phyloP scores from a whole-genome alignment of 2,797 vertebrate species.

The Linurgus olivaceus region DNA sequence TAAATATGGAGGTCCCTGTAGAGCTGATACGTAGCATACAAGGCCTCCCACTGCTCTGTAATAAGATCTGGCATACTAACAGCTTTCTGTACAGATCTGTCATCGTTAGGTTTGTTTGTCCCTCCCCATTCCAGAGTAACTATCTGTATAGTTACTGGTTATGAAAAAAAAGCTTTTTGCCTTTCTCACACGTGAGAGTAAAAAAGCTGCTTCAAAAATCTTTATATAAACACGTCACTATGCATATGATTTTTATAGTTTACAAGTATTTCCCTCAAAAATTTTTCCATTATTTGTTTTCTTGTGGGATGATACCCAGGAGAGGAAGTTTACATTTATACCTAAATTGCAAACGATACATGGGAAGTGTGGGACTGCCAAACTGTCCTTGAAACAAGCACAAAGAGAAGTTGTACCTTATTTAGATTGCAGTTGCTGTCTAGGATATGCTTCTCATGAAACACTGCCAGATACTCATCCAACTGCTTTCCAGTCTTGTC shows the following conservation, averaged over 20 bases:
- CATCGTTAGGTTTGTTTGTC: constrained; percentile 69
- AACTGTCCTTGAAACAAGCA: neutral
- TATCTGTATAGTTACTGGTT: constrained; percentile 44
- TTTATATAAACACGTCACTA: neutral
- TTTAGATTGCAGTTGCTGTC: neutral
- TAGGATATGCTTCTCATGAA: neutral
- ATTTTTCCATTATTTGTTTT: neutral
- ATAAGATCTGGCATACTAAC: constrained; percentile 89
- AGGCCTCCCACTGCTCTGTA: constrained; percentile 86
- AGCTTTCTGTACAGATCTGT: constrained; percentile 82
- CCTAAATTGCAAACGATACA: neutral
- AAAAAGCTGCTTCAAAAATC: neutral
- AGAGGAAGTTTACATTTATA: neutral
- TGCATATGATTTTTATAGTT: neutral
- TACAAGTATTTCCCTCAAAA: neutral
- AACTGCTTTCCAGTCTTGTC: neutral
- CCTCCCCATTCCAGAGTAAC: constrained; percentile 2
- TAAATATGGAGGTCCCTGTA: constrained; percentile 87
- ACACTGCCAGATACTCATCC: constrained; percentile 3
- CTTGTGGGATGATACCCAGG: neutral
- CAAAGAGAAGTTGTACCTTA: neutral
- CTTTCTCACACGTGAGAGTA: neutral
- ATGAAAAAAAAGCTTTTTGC: constrained; percentile 8
- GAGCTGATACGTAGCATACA: constrained; percentile 80
- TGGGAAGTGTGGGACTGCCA: neutral